Evolutionary conservation across 1,140 invertebrate genomes (phyloP), one percentile per base, ranked within the genome.

Genomic region (Drosophila melanica): DNA sequence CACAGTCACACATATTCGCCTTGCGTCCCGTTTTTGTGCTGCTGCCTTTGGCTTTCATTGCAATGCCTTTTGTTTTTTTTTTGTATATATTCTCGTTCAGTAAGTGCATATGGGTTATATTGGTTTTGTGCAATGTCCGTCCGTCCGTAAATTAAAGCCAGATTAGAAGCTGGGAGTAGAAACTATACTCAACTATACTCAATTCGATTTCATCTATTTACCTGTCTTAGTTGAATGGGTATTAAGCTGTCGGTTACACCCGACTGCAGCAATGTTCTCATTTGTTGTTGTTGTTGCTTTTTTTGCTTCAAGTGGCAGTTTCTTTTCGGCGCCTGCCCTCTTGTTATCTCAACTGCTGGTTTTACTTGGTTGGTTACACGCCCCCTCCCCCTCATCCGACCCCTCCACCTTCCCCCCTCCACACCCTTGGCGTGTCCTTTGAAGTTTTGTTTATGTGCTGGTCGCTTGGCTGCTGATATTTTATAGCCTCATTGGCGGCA

Each of bases 301-400:
- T 79, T 82, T 68, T 58, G 81, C 75, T 72, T 85, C 75, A 86
- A 87, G 79, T 81, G 51, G 79, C 81, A 78, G 82, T 86, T 87
- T 81, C 78, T 87, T 82, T 84, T 67, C 54, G 62, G 63, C 64
- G 51, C 33, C 16, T 20, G 27, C 37, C 9, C 33, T 41, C 5
- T 4, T 10, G 11, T 11, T 35, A 16, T 14, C 18, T 11, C 23
- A 3, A 27, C 23, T 3, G 10, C 16, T 41, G 18, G 20, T 10
- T 41, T 33, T 41, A 16, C 30, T 30, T 53, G 39, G 18, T 7
- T 64, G 53, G 27, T 27, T 50, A 60, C 62, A 10, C 30, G 6
- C 42, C 11, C 27, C 18, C 1, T 1, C 30, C n/a, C 16, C 14
- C 27, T n/a, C 10, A 3, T 18, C 20, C 20, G 20, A n/a, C n/a